Base-by-base conservation (phyloP, 1,140 invertebrate species). In the Helicoverpa zea region DNA sequence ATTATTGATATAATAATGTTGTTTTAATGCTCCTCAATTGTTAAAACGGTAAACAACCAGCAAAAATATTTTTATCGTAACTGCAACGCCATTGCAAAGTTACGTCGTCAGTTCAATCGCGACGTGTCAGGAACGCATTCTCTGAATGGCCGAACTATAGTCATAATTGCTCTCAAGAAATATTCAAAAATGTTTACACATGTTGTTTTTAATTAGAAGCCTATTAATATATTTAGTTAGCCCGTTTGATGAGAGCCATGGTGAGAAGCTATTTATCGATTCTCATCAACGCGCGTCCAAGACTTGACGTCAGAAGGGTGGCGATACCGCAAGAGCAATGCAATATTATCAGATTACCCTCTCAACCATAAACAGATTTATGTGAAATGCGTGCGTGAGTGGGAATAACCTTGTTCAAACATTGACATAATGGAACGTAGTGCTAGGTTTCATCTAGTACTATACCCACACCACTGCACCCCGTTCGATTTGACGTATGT, bases 351-450 rank as follows among this genome's bases (percentile, higher is more conserved):
- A 64, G 58, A 74, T 74, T 80, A 80, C 58, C 23, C 72, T 52
- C 66, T 59, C 30, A 47, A 59, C 43, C 72, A 76, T 76, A 76
- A 70, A 70, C 54, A 35, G 49, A 77, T 77, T 52, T 70, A 77
- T 81, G 47, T 70, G 80, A 49, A 18, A 59, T 61, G 64, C 70
- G 64, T 59, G 80, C 74, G 74, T 81, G 74, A 66, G n/a, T 66
- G 70, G 30, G n/a, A 43, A 64, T 72, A 29, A 43, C 43, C 56
- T 64, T 64, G 49, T 47, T 72, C 59, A 63, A 75, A 80, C 61
- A 80, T 72, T 80, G 66, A 30, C 78, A 56, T 56, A 73, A 58
- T 54, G 54, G 54, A 30, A 75, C 52, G 18, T 75, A 35, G 47
- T 35, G 47, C 56, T 47, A 75, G 58, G 72, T 23, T 52, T 14